Evolutionary conservation across 2,888 invertebrate species (phyloP), one percentile per base, ranked within the genome.

Genomic region (Agrotis puta): DNA sequence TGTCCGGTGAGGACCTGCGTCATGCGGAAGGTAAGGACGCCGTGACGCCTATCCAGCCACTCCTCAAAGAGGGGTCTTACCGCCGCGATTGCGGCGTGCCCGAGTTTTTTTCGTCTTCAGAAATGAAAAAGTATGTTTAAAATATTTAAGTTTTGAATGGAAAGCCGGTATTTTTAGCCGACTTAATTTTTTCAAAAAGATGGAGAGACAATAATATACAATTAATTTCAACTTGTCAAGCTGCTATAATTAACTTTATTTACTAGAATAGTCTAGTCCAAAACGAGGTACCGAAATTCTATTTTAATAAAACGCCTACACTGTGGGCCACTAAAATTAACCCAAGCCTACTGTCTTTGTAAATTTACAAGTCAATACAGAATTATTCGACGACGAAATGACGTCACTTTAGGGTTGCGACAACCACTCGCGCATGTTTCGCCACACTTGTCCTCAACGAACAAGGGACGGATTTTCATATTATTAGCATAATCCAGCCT

Each of bases 401-500:
- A 86, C 87, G 90, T 89, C 89, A 88, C 69, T 70, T 64, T 71
- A 85, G 87, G 88, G 85, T 71, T 86, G 77, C 85, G 80, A 79
- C 81, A 79, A 79, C 72, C 69, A 71, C 75, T 68, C 82, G 75
- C 75, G 77, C 83, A 78, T 88, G 89, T 88, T 81, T 72, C 78
- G 85, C 82, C 87, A 82, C 89, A 89, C 85, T 89, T 89, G 89
- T 84, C 88, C 79, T 63, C 70, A 24, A 63, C 66, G 82, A 77
- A 87, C 88, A 89, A 80, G 85, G 85, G 78, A 75, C 87, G 88
- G 89, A 91, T 92, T 93, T 92, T 92, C 90, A 92, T 92, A 92
- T 85, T 85, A 93, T 94, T 93, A 90, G 89, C 94, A 94, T 94
- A 94, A 94, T 93, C 91, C 89, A 64, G 81, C 78, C 82, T 82